phyloP scores from a whole-genome alignment of 2,888 invertebrate species.

The Ceraclea dissimilis region DNA sequence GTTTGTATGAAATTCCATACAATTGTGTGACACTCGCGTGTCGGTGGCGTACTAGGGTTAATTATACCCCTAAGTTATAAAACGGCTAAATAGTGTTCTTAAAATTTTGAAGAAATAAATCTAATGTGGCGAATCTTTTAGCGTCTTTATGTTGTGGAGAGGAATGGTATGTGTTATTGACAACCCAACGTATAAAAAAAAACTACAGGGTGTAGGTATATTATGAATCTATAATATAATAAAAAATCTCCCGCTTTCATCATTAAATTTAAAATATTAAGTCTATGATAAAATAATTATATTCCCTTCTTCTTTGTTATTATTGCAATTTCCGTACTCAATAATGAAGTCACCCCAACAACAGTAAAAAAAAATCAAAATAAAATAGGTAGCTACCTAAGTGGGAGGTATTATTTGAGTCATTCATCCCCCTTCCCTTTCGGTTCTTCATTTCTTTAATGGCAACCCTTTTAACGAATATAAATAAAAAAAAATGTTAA shows the following conservation, averaged over 20 bases:
- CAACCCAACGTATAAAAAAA: too few species aligned
- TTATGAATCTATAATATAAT: too few species aligned
- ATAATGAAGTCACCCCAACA: constrained; percentile 6
- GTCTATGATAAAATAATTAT: background rate
- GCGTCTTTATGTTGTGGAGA: too few species aligned
- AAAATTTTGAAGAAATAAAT: too few species aligned
- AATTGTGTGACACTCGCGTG: too few species aligned
- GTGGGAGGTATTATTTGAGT: background rate
- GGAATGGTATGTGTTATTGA: too few species aligned
- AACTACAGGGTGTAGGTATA: too few species aligned
- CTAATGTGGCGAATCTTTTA: too few species aligned
- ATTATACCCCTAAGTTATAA: too few species aligned
- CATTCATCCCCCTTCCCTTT: constrained; percentile 9
- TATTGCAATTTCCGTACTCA: constrained; percentile 8
- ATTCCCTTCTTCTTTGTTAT: background rate
- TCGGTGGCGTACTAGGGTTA: too few species aligned
- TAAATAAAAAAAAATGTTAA: background rate
- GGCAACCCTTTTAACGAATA: constrained; percentile 17
- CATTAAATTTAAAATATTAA: background rate
- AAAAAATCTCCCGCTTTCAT: background rate
- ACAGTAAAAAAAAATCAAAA: constrained; percentile 4
- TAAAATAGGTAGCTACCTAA: background rate
- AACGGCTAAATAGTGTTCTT: too few species aligned
- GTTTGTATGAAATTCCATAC: too few species aligned
- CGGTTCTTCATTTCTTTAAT: constrained; percentile 20